These are phyloP conservation scores for Etia nguti DNA, from an alignment of 2,113 vertebrate genomes.

Conservation along the genomic window DNA sequence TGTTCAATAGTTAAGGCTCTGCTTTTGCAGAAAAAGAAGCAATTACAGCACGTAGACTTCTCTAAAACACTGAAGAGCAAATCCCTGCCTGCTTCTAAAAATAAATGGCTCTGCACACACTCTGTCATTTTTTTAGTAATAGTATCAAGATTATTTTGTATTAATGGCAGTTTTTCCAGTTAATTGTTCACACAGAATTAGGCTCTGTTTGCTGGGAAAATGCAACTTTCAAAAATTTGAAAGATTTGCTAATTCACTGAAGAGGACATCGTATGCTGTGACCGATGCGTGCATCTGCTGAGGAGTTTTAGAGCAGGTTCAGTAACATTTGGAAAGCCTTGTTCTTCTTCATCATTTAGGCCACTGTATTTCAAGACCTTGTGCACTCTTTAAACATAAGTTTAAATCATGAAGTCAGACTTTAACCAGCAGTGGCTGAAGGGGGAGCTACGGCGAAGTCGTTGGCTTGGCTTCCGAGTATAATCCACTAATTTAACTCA, in stretches of 20 bases:
- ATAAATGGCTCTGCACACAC: not conserved
- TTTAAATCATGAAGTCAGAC: not conserved
- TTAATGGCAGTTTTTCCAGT: not conserved
- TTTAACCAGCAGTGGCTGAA: not conserved
- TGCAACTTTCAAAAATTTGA: accelerated
- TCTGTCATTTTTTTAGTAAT: not conserved
- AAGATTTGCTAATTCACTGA: not conserved
- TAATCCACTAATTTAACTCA: not conserved
- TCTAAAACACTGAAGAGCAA: not conserved
- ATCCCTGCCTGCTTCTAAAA: not conserved
- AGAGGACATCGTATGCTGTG: not conserved
- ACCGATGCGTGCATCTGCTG: accelerated
- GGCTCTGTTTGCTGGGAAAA: not conserved
- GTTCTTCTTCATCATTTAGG: not conserved
- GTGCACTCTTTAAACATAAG: not conserved
- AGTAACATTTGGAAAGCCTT: not conserved
- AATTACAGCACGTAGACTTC: not conserved
- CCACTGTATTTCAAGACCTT: not conserved
- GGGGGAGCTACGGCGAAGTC: not conserved
- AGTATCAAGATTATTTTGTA: not conserved
- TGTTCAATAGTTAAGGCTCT: not conserved
- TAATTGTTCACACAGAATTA: not conserved
- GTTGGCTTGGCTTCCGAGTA: not conserved
- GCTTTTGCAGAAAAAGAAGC: not conserved
- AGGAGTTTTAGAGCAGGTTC: not conserved